Conservation (phyloP, 2,797 vertebrate species). For the Gymnothorax reevesii region DNA sequence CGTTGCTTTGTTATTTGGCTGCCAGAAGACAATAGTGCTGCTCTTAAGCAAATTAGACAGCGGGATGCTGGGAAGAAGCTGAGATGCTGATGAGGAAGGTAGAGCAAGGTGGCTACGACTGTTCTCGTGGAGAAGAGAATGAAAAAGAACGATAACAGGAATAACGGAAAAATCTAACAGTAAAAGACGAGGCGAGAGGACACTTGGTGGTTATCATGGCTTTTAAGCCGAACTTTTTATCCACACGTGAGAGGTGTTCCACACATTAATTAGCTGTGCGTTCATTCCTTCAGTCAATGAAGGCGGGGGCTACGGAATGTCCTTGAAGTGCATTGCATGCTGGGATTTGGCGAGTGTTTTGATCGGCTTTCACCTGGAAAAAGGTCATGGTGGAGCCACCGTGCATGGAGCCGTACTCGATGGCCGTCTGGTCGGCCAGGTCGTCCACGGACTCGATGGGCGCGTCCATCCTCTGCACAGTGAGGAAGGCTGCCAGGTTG, state of each 20-base stretch:
- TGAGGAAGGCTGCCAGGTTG: conserved; percentile 97
- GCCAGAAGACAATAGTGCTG: not conserved
- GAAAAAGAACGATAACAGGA: not conserved
- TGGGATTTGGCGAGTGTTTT: not conserved
- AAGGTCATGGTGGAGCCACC: conserved; percentile 99
- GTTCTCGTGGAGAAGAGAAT: not conserved
- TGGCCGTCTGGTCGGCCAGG: conserved; percentile 95
- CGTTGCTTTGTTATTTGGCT: not conserved
- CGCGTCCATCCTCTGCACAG: conserved; percentile 96
- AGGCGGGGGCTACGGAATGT: not conserved
- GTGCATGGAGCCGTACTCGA: conserved; percentile 96
- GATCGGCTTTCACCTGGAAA: conserved; percentile 81
- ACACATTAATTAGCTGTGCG: not conserved
- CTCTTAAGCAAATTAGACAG: not conserved
- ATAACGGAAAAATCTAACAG: not conserved
- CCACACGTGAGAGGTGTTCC: not conserved
- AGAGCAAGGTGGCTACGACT: not conserved
- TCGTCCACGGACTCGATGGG: conserved; percentile 97
- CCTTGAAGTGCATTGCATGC: not conserved
- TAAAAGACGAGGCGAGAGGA: not conserved
- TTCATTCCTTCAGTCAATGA: not conserved
- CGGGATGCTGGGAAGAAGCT: not conserved
- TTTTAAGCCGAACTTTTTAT: not conserved
- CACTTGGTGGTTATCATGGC: not conserved
- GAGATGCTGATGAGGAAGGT: not conserved